phyloP scores from a whole-genome alignment of 2,113 vertebrate species.

The Hyperoodon ampullatus region DNA sequence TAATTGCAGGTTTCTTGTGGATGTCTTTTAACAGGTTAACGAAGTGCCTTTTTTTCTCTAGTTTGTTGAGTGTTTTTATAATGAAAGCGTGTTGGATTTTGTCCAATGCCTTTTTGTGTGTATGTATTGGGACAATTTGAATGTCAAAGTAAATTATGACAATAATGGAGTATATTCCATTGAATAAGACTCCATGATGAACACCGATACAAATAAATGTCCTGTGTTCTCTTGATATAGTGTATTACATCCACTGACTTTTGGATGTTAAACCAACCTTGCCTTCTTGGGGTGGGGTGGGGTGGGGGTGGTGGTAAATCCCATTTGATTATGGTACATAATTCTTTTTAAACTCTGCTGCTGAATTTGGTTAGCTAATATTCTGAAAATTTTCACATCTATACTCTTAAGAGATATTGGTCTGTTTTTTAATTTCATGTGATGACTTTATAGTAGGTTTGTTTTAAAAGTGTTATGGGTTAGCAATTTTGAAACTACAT shows the following conservation, averaged over 20 bases:
- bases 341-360: background rate
- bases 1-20: background rate
- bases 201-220: background rate
- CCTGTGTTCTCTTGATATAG: background rate
- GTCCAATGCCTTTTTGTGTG: background rate
- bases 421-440: background rate
- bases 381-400: background rate
- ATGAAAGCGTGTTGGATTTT: background rate
- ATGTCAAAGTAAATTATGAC: background rate
- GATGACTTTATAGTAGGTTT: background rate
- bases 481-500: background rate
- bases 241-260: background rate
- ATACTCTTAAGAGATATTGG: background rate
- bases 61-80: background rate
- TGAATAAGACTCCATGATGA: background rate
- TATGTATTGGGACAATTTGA: background rate
- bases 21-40: background rate
- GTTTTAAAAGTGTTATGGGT: background rate
- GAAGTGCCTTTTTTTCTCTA: background rate
- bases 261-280: background rate
- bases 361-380: background rate
- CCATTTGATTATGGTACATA: background rate
- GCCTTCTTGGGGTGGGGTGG: background rate
- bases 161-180: background rate
- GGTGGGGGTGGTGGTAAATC: background rate